These are phyloP conservation scores for Cotesia glomerata DNA, from an alignment of 1,140 invertebrate species.

Conservation along the genomic window DNA sequence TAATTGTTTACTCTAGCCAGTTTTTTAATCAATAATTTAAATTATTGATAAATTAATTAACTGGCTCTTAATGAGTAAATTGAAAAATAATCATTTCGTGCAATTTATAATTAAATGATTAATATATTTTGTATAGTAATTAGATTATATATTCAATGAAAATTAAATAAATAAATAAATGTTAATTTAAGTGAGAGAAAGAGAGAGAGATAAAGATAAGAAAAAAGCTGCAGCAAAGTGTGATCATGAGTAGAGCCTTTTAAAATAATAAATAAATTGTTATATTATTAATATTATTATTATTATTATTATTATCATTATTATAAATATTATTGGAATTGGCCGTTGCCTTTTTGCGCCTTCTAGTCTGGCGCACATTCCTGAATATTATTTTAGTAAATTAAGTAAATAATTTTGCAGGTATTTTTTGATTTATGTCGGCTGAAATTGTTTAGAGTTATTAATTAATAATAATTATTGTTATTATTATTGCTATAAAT, in stretches of 20 bases:
- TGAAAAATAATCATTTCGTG: no score
- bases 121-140: conserved; percentile 14
- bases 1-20: no score
- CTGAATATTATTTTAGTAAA: not conserved
- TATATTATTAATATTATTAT: no score
- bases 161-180: not conserved
- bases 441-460: not conserved
- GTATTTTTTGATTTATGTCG: not conserved
- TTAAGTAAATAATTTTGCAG: not conserved
- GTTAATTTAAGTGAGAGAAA: no score
- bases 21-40: no score
- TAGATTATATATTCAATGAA: conserved; percentile 3
- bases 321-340: conserved; percentile 2
- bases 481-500: not conserved
- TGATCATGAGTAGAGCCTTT: not conserved
- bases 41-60: no score
- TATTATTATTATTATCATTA: not conserved
- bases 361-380: not conserved
- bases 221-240: no score
- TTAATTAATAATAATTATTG: not conserved
- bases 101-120: not conserved
- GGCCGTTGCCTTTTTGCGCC: not conserved
- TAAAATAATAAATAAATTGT: not conserved
- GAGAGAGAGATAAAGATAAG: no score
- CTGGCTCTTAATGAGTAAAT: no score